Percentiles rank a stretch among this genome's conserved stretches.
These are phyloP conservation scores for Amblyornis subalaris DNA, from an alignment of 2,113 vertebrate species.

Conservation along the genomic window DNA sequence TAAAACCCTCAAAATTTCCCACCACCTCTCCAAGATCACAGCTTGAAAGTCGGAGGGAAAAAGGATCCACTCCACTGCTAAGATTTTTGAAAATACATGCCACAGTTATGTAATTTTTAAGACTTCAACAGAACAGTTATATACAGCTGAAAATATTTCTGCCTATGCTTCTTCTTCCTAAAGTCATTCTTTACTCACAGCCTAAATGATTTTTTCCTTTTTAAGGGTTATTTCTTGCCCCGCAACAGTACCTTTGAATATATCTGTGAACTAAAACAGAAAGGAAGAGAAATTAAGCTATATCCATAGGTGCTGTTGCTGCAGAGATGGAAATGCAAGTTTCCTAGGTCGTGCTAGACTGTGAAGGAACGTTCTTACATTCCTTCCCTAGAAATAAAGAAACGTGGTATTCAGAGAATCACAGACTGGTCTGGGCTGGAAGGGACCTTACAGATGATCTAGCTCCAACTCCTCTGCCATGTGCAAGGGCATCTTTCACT, in stretches of 20 bases:
- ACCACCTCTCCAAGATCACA: constrained; percentile 30
- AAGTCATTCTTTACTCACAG: background rate
- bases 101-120: constrained; percentile 7
- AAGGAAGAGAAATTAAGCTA: background rate
- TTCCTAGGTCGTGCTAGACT: background rate
- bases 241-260: background rate
- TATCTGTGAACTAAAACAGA: background rate
- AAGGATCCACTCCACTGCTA: background rate
- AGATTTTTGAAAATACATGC: background rate
- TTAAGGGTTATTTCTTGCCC: background rate
- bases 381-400: background rate
- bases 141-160: background rate
- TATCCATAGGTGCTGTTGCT: background rate
- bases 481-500: background rate
- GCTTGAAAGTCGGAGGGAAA: constrained; percentile 24
- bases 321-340: background rate
- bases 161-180: background rate
- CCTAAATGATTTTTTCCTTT: background rate
- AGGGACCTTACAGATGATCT: background rate
- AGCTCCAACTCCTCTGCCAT: background rate
- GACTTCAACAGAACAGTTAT: background rate
- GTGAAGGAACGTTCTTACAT: background rate
- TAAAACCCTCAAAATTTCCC: constrained; percentile 29
- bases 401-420: background rate
- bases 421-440: background rate